Evolutionary conservation across 2,113 vertebrate species (phyloP), one percentile per base, ranked within the genome.

Genomic region (Jaculus jaculus): DNA sequence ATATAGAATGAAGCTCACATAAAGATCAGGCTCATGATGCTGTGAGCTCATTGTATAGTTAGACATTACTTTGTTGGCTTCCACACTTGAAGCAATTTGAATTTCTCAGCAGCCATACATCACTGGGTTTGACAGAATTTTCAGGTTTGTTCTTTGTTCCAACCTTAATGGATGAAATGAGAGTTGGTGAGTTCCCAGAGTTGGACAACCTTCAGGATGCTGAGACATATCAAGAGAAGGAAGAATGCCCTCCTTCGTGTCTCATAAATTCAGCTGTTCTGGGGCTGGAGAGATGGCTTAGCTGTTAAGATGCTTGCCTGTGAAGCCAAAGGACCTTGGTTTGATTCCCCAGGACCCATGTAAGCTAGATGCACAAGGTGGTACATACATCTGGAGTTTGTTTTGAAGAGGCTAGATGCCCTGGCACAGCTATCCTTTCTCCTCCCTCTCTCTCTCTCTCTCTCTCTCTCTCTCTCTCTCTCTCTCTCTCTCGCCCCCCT

Each of bases 11-110:
- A 80, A 95, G 95, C 89, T 89, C 97, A 95, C 86, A 96, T 77
- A 92, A 91, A 90, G n/a, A 94, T 28, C 58, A 92, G 97, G 95
- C 18, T 47, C 94, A 95, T 47, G 85, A 90, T 0, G 0, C 60
- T 92, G 84, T 90, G 94, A 96, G 96, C 96, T 96, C 97, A 89
- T 96, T 95, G 88, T 93, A 75, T 94, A 96, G 92, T 79, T 94
- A 93, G 92, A 94, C 97, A 91, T 97, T 94, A 85, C 73, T 96
- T 93, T 95, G 93, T 34, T 96, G 91, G 91, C 91, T 95, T 82
- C 81, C 39, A 17, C 0, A 60, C 92, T 96, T 81, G 65, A 97
- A 89, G 92, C 81, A 61, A 42, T 92, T 96, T 96, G 77, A 94
- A 96, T 97, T 96, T 97, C 94, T 97, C 95, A 11, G 0, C 86